These are phyloP conservation scores for Petrophora chlorosata DNA, from an alignment of 2,888 invertebrate species.

Conservation along the genomic window DNA sequence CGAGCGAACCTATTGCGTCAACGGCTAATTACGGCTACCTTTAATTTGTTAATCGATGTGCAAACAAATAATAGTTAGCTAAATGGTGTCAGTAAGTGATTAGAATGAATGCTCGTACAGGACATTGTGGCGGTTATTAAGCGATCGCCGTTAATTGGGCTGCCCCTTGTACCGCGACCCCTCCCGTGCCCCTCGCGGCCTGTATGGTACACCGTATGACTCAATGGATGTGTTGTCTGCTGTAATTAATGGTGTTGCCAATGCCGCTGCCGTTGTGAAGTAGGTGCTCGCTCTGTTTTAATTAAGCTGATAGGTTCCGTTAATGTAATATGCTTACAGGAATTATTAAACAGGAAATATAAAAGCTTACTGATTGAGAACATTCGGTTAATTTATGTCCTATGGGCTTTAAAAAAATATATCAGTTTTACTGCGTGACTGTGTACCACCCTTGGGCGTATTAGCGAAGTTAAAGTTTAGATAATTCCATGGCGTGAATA, in stretches of 20 bases:
- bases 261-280: background rate
- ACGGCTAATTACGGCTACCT: conserved; percentile 9
- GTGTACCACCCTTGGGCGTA: no score
- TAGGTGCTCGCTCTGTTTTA: conserved; percentile 7
- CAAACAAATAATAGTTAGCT: conserved; percentile 29
- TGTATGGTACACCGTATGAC: conserved; percentile 8
- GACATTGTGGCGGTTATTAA: conserved; percentile 59
- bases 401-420: no score
- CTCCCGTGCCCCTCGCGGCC: conserved; percentile 19
- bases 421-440: no score
- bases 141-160: conserved; percentile 58
- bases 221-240: conserved; percentile 19
- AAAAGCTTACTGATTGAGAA: no score
- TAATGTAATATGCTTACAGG: no score
- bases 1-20: background rate
- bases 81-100: conserved; percentile 49
- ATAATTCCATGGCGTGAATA: no score
- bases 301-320: conserved; percentile 10
- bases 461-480: no score
- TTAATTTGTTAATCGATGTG: conserved; percentile 11
- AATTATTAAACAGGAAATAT: no score
- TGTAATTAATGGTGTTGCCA: conserved; percentile 20
- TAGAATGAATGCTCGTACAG: conserved; percentile 58
- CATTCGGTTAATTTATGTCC: no score
- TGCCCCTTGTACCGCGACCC: conserved; percentile 39